These are phyloP conservation scores for Nannobrachium achirus DNA, from an alignment of 2,113 vertebrate genomes.

Conservation along the genomic window DNA sequence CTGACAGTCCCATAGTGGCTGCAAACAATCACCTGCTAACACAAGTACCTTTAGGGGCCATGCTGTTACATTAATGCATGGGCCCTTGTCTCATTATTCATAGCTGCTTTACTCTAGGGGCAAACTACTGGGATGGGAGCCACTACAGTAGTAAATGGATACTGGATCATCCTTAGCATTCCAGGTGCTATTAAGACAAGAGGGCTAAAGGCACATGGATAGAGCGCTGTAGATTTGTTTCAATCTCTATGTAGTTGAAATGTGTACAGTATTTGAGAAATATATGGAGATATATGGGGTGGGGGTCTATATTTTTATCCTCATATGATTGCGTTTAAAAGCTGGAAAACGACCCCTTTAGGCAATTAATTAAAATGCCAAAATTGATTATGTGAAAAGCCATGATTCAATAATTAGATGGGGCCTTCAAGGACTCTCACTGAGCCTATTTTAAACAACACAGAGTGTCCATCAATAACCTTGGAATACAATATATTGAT, in stretches of 20 bases:
- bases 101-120: conserved; percentile 67
- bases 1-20: conserved; percentile 73
- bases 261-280: too few relatives aligned
- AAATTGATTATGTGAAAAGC: conserved; percentile 4
- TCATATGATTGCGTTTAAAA: too few relatives aligned
- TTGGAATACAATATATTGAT: conserved; percentile 27
- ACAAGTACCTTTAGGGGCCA: conserved; percentile 65
- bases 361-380: not conserved
- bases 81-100: conserved; percentile 78
- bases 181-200: conserved; percentile 70
- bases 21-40: conserved; percentile 74
- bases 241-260: not conserved
- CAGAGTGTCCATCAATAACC: conserved; percentile 13
- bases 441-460: conserved; percentile 13
- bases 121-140: conserved; percentile 60
- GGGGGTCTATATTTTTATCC: too few relatives aligned
- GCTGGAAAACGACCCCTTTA: not conserved
- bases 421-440: conserved; percentile 13
- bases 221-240: conserved; percentile 37
- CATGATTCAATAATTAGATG: conserved; percentile 29
- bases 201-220: conserved; percentile 49
- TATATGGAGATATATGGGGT: too few relatives aligned
- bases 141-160: conserved; percentile 62
- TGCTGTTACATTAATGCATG: conserved; percentile 78
- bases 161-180: conserved; percentile 70